These are phyloP conservation scores for Melanitta fusca DNA, from an alignment of 2,797 vertebrate species.

Conservation along the genomic window DNA sequence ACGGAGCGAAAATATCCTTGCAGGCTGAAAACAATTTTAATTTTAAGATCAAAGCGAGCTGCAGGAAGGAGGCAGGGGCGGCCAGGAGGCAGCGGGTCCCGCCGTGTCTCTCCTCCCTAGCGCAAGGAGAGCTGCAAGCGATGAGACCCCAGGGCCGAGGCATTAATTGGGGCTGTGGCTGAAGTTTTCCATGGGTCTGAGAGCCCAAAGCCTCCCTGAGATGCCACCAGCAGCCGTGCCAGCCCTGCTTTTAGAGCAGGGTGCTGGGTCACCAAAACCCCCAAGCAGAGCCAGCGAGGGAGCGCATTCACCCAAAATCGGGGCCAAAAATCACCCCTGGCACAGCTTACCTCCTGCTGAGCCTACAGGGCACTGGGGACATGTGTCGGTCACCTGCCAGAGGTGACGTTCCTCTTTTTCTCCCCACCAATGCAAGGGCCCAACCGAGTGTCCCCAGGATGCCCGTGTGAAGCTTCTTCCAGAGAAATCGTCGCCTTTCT, in stretches of 20 bases:
- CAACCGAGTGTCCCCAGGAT: not conserved
- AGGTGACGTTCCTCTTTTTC: not conserved
- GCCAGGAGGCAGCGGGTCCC: not conserved
- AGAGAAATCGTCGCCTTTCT: not conserved
- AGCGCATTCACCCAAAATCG: not conserved
- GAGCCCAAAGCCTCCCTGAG: not conserved
- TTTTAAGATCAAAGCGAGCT: not conserved
- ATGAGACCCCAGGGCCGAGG: not conserved
- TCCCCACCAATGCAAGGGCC: not conserved
- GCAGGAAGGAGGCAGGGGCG: not conserved
- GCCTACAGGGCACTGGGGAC: rapidly evolving
- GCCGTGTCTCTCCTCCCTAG: not conserved
- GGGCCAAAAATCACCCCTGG: rapidly evolving
- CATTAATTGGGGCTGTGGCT: not conserved
- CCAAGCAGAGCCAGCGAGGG: rapidly evolving
- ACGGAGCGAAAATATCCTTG: rapidly evolving
- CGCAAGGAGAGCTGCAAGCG: not conserved
- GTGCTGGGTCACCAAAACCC: not conserved
- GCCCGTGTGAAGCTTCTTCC: not conserved
- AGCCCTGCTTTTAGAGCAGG: rapidly evolving
- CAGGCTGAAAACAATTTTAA: not conserved
- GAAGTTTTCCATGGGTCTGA: not conserved
- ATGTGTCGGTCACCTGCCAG: rapidly evolving
- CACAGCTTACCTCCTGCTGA: not conserved
- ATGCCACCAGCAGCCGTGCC: not conserved